Base-by-base conservation (phyloP, 1,140 invertebrate genomes). In the Diabrotica undecimpunctata region DNA sequence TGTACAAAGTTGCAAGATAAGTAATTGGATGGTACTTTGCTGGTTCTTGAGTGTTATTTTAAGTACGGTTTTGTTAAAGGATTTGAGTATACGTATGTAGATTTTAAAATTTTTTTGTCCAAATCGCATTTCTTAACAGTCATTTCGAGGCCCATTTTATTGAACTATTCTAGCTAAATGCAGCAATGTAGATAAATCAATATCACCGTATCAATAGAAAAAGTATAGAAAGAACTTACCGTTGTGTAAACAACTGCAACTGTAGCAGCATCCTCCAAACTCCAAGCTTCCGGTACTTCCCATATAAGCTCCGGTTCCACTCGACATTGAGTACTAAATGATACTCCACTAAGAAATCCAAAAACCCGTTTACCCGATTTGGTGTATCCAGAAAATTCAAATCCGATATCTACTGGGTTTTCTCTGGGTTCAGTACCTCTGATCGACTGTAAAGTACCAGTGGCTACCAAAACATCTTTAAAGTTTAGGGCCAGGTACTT, bases 241-340 rank as follows among this genome's bases (percentile, higher is more conserved):
- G 57, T 59, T 59, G 57, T 35, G 25, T 96, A 97, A 9, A 91
- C 91, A 2, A 90, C 88, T 7, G 95, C 94, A 0, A 97, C 84
- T 0, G 94, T 94, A 0, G 92, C 91, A 3, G 94, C 95, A 54
- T 97, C 91, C 74, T 91, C 88, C 25, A 97, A 78, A 1, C 66
- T 85, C 95, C 94, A 97, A 6, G 85, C 73, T 0, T 92, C 84
- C 4, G 95, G 95, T 35, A 97, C 82, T 4, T 85, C 74, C 93
- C 93, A 96, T 7, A 86, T 69, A 4, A 93, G 83, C 7, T 79
- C 72, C 39, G 79, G 79, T 72, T 92, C 86, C 7, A 82, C 81
- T 51, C 82, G 57, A 2, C 87, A 74, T 59, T 86, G 66, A 37
- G 88, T 90, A 0, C 87, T 74, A 59, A 91, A 77, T 6, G 83